Base-by-base conservation (phyloP, 2,113 vertebrate species). In the Amazona vittata region DNA sequence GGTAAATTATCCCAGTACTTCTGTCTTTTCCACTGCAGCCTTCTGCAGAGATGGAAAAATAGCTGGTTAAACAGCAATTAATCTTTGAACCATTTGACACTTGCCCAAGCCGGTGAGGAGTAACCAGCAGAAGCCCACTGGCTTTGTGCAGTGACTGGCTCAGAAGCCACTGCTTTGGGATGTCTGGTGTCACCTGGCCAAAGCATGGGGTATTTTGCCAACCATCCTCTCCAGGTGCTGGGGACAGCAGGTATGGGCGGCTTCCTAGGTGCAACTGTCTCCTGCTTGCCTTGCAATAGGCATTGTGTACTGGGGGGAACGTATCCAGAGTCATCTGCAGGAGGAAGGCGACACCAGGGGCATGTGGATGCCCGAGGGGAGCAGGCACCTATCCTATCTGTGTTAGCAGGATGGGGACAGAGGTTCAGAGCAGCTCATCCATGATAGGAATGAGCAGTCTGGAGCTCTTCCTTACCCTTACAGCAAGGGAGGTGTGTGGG, bases 1-100 rank as follows among this genome's bases (percentile, higher is more conserved):
- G 82, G 81, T 88, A 91, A 96, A 96, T 94, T 90, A 96, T 93
- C 89, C 86, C 81, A 62, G n/a, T 59, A 73, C 80, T 89, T 90
- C 92, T 95, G 69, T 73, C 88, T 94, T 94, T 88, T 76, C 57
- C 69, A 37, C 83, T 50, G 37, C 76, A 95, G 90, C 68, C 75
- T 86, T 94, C 85, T 5, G 1, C 46, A 62, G 89, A 90, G 79
- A 88, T 53, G 57, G 69, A 95, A 93, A 82, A 31, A 43, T 28
- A 62, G 75, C 22, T 3, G 0, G 60, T 62, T 89, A 96, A 94
- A 62, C 0, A 18, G 83, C 65, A 88, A 96, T 96, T 97, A 95
- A 95, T 92, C 94, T 94, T 63, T 90, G 84, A 96, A 94, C 89
- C 75, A 22, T 28, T 41, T 81, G 84, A 91, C 81, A 60, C 47